Percentiles rank a stretch among this genome's conserved stretches.
Conservation (phyloP, 1,140 invertebrate genomes). For the Spodoptera litura region DNA sequence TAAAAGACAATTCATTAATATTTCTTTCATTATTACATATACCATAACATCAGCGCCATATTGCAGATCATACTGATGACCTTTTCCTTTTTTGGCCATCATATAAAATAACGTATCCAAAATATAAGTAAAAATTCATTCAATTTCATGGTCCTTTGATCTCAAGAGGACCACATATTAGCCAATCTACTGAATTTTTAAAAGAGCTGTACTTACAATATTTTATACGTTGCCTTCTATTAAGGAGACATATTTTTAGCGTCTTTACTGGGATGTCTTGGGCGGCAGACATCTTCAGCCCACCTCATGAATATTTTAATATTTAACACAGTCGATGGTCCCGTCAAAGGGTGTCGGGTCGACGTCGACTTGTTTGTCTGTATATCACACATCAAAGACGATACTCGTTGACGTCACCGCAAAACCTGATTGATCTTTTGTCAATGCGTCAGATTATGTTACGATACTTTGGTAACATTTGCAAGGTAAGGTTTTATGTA, state of each 20-base stretch:
- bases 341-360: constrained; percentile 52
- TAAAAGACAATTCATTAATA: too few species aligned
- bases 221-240: constrained; percentile 8
- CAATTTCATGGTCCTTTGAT: background rate
- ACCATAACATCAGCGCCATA: too few species aligned
- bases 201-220: background rate
- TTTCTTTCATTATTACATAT: too few species aligned
- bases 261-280: constrained; percentile 31
- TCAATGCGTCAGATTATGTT: background rate
- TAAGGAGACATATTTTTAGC: constrained; percentile 40
- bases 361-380: background rate
- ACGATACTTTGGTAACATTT: background rate
- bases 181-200: background rate
- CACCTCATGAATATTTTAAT: constrained; percentile 64
- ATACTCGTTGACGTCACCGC: background rate
- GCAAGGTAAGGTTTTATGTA: background rate
- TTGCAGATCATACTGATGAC: too few species aligned
- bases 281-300: constrained; percentile 33
- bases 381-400: constrained; percentile 3
- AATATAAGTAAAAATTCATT: background rate
- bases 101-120: too few species aligned
- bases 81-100: too few species aligned
- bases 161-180: background rate
- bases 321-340: constrained; percentile 51
- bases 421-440: constrained; percentile 4